Percentiles rank a stretch among this genome's conserved stretches.
Evolutionary conservation across 1,140 invertebrate genomes (phyloP).

Genomic region (Drosophila orosa): DNA sequence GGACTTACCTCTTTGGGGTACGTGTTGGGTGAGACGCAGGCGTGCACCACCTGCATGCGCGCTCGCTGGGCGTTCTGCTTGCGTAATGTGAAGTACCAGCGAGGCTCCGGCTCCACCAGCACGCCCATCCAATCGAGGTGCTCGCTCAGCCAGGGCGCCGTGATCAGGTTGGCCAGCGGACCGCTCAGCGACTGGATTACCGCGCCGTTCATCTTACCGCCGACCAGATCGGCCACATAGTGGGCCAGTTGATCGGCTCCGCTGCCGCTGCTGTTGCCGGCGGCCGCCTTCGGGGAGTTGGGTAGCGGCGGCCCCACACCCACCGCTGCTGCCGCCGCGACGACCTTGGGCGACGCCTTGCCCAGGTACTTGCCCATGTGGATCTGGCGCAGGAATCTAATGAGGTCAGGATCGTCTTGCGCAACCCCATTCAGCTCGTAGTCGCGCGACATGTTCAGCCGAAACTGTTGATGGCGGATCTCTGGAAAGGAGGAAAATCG

Average conservation of each 20-base stretch:
- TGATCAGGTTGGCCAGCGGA: conserved; percentile 82
- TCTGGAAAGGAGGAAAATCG: conserved; percentile 80
- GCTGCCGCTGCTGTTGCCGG: conserved; percentile 61
- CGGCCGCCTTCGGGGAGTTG: conserved; percentile 10
- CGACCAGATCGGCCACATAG: conserved; percentile 83
- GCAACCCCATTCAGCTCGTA: conserved; percentile 89
- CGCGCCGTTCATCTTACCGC: conserved; percentile 85
- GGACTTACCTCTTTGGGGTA: conserved; percentile 90
- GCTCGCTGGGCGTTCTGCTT: conserved; percentile 85
- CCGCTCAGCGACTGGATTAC: conserved; percentile 86
- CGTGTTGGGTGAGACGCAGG: conserved; percentile 89
- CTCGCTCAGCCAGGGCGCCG: conserved; percentile 87
- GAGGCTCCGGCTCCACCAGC: conserved; percentile 90
- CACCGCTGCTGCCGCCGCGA: conserved; percentile 14
- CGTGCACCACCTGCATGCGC: conserved; percentile 88
- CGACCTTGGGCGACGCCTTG: conserved; percentile 46
- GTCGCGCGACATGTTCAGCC: conserved; percentile 90
- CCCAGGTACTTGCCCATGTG: conserved; percentile 85
- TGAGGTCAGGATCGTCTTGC: conserved; percentile 89
- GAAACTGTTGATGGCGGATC: conserved; percentile 88
- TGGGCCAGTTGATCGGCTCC: conserved; percentile 84
- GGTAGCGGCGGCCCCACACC: conserved; percentile 26
- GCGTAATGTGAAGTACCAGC: conserved; percentile 88
- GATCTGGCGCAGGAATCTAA: conserved; percentile 89
- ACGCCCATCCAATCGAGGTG: conserved; percentile 90